These are phyloP conservation scores for Amazona guildingii DNA, from an alignment of 2,113 vertebrate genomes.

Conservation along the genomic window DNA sequence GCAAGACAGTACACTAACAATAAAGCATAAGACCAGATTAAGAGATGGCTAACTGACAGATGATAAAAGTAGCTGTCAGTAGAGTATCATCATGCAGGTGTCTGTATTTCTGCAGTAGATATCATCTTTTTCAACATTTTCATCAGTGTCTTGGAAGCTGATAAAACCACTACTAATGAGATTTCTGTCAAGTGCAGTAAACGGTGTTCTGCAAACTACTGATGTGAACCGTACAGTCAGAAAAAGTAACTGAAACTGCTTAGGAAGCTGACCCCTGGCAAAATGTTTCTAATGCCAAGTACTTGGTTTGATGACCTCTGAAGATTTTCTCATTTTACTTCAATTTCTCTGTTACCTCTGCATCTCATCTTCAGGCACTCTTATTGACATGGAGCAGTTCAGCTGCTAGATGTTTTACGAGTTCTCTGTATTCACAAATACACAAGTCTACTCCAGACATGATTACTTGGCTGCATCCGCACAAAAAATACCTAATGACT, in stretches of 20 bases:
- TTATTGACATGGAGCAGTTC: not conserved
- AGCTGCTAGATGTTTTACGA: not conserved
- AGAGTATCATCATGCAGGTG: not conserved
- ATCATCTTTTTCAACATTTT: not conserved
- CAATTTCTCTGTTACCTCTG: not conserved
- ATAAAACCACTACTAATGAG: not conserved
- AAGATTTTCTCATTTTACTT: not conserved
- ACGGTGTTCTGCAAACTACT: not conserved
- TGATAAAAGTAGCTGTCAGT: not conserved
- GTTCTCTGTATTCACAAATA: not conserved
- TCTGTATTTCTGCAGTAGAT: not conserved
- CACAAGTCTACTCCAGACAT: not conserved
- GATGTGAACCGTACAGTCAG: not conserved
- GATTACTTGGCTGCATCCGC: not conserved
- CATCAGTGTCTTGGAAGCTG: not conserved
- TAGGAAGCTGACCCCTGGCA: not conserved
- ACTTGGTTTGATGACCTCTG: not conserved
- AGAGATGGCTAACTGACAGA: not conserved
- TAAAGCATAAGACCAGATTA: not conserved
- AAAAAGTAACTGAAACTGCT: not conserved
- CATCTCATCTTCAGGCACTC: not conserved
- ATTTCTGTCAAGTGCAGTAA: not conserved
- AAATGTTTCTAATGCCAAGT: not conserved
- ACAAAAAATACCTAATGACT: not conserved
- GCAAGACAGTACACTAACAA: not conserved